Conservation (phyloP, 2,888 invertebrate genomes). For the Leptinotarsa haldemani region DNA sequence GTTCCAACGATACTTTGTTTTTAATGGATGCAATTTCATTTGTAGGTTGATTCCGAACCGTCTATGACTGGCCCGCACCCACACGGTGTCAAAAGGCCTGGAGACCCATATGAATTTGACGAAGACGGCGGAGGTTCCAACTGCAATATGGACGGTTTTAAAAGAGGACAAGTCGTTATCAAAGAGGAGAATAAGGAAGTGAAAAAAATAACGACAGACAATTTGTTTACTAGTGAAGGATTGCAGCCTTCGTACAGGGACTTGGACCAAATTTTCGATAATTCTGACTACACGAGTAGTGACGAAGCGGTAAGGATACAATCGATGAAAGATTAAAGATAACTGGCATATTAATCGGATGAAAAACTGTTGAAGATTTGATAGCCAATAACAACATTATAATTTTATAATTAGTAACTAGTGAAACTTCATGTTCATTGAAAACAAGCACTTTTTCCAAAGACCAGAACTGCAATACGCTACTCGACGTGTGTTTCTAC, state of each 20-base stretch:
- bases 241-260: conserved; percentile 89
- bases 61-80: conserved; percentile 42
- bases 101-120: conserved; percentile 80
- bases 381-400: too few species aligned
- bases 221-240: conserved; percentile 89
- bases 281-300: conserved; percentile 89
- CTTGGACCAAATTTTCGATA: conserved; percentile 94
- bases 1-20: not conserved
- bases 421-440: too few species aligned
- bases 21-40: conserved; percentile 14
- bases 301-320: conserved; percentile 83
- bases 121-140: conserved; percentile 71
- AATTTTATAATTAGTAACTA: too few species aligned
- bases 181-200: conserved; percentile 66
- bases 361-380: too few species aligned
- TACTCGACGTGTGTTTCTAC: too few species aligned
- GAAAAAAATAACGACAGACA: conserved; percentile 71
- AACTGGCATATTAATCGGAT: too few species aligned
- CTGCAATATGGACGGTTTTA: conserved; percentile 68
- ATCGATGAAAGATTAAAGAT: too few species aligned
- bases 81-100: conserved; percentile 64
- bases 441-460: too few species aligned
- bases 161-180: conserved; percentile 61
- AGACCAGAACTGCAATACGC: too few species aligned
- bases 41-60: conserved; percentile 58